Conservation (phyloP, 2,113 vertebrate genomes). For the Murina feae region DNA sequence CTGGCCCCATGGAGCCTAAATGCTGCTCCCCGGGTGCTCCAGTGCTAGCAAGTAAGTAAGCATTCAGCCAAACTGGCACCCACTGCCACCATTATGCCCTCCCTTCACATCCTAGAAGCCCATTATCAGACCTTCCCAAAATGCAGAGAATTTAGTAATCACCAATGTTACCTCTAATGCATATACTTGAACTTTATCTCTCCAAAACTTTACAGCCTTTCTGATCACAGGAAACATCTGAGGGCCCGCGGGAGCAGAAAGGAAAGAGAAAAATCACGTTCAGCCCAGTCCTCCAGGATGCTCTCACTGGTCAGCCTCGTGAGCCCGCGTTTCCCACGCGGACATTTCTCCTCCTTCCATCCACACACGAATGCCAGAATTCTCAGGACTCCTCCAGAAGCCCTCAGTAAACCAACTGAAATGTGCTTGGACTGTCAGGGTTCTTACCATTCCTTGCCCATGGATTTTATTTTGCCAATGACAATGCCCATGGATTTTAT, state of each 20-base stretch:
- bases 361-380: not conserved
- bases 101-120: not conserved
- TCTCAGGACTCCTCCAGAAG: not conserved
- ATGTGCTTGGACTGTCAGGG: accelerated
- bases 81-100: not conserved
- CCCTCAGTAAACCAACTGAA: not conserved
- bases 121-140: not conserved
- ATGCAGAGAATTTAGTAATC: not conserved
- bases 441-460: not conserved
- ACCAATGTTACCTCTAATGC: not conserved
- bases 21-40: no score
- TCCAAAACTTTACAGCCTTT: not conserved
- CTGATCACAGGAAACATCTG: not conserved
- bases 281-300: not conserved
- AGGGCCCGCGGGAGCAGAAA: not conserved
- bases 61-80: not conserved
- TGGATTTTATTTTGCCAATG: slow-evolving; percentile 46
- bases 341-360: no score
- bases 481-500: slow-evolving; percentile 42
- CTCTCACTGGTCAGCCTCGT: not conserved
- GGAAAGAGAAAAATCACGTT: not conserved
- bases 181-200: not conserved
- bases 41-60: not conserved
- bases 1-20: not conserved
- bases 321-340: not conserved